Percentiles rank a stretch among this genome's conserved stretches.
phyloP scores from a whole-genome alignment of 2,797 vertebrate species.

The Helarctos malayanus region DNA sequence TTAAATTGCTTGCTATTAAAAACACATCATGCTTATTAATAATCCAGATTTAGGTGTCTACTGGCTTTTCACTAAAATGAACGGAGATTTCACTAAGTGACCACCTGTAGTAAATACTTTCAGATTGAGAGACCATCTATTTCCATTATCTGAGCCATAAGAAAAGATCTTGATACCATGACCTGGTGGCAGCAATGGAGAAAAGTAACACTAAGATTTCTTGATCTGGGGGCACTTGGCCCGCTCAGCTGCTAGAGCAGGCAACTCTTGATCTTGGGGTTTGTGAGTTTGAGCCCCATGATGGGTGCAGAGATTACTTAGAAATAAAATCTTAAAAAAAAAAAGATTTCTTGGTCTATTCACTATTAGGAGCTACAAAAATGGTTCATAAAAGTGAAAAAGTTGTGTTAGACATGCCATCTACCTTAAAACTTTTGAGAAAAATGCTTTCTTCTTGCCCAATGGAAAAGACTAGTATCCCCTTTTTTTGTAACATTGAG shows the following conservation, averaged over 20 bases:
- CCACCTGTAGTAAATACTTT: background rate
- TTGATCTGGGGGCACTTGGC: background rate
- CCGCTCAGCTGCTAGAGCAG: background rate
- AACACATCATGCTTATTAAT: background rate
- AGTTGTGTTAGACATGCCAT: background rate
- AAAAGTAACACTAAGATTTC: background rate
- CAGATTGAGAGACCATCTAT: background rate
- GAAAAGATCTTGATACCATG: background rate
- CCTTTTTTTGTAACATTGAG: background rate
- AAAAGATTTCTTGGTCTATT: background rate
- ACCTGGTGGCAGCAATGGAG: background rate
- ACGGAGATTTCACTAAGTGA: background rate
- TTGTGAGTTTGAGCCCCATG: background rate
- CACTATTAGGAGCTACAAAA: background rate
- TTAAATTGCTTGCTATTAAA: constrained; percentile 43
- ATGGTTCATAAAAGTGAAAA: background rate
- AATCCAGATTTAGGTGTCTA: background rate
- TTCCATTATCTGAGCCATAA: background rate
- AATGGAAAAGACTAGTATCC: background rate
- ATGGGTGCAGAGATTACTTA: background rate
- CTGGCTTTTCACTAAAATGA: constrained; percentile 46
- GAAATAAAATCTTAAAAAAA: background rate
- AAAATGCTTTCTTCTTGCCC: constrained; percentile 22
- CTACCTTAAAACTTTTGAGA: background rate
- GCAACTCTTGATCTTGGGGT: background rate